Conservation (phyloP, 2,888 invertebrate genomes). For the Ormia ochracea region DNA sequence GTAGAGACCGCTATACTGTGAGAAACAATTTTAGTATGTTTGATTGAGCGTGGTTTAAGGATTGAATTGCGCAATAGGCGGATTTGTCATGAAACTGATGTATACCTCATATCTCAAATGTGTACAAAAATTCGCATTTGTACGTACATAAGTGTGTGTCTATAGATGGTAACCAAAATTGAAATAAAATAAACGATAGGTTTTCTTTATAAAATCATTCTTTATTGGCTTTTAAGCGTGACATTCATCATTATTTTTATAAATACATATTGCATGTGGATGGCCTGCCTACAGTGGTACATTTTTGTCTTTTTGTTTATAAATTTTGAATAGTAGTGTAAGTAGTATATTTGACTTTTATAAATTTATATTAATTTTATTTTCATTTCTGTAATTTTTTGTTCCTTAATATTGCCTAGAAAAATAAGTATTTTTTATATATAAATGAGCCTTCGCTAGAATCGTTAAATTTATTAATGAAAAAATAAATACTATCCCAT, state of each 20-base stretch:
- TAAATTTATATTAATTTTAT: conserved; percentile 35
- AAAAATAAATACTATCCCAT: neutral
- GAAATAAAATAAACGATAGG: conserved; percentile 59
- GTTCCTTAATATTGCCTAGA: conserved; percentile 58
- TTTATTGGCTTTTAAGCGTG: conserved; percentile 70
- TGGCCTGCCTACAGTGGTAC: conserved; percentile 56
- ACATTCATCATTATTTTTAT: conserved; percentile 61
- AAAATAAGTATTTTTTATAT: conserved; percentile 56
- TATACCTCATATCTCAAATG: no score
- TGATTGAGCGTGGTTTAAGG: no score
- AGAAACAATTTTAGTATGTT: no score
- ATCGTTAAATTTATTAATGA: neutral
- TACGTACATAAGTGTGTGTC: no score
- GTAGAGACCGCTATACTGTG: no score
- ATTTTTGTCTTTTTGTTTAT: conserved; percentile 16
- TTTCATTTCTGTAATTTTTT: no score
- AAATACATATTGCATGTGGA: conserved; percentile 58
- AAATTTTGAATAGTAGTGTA: conserved; percentile 37
- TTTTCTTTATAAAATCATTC: conserved; percentile 65
- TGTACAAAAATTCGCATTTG: no score
- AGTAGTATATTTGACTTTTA: conserved; percentile 37
- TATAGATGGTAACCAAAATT: neutral
- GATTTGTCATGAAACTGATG: no score
- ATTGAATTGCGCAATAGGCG: no score
- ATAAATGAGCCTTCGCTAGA: neutral